phyloP scores from a whole-genome alignment of 2,113 vertebrate genomes.

The Anarhynchus alexandrinus region DNA sequence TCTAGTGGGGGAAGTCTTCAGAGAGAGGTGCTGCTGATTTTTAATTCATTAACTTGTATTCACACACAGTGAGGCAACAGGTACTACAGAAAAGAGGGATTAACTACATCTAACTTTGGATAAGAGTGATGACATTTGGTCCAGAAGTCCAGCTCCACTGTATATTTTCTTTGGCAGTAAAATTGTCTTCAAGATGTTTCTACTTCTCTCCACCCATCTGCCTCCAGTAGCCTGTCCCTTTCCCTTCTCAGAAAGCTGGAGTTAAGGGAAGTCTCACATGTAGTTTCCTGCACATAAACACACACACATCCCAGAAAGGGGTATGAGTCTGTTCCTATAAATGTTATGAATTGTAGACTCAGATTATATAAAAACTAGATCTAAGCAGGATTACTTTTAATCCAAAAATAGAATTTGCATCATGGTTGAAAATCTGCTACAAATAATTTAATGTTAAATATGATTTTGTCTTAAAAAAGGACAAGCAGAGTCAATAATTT shows the following conservation, averaged over 20 bases:
- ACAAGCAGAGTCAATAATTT: neutral
- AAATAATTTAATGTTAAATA: neutral
- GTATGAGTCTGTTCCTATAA: neutral
- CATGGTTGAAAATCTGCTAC: neutral
- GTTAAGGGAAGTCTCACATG: neutral
- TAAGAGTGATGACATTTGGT: neutral
- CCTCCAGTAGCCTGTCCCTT: neutral
- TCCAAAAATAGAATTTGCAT: neutral
- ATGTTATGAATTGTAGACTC: neutral
- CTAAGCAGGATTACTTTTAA: neutral
- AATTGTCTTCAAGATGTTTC: neutral
- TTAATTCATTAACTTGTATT: neutral
- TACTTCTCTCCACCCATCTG: neutral
- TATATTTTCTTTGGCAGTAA: neutral
- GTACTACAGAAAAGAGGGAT: neutral
- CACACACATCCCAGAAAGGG: accelerated
- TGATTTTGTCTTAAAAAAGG: neutral
- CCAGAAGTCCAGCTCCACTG: neutral
- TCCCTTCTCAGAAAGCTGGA: neutral
- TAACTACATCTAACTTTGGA: neutral
- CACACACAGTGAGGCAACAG: neutral
- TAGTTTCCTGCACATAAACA: neutral
- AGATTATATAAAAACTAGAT: neutral
- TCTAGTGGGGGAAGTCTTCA: neutral
- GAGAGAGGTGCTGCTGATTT: neutral